phyloP scores from a whole-genome alignment of 2,888 invertebrate genomes.

The Dermolepida albohirtum region DNA sequence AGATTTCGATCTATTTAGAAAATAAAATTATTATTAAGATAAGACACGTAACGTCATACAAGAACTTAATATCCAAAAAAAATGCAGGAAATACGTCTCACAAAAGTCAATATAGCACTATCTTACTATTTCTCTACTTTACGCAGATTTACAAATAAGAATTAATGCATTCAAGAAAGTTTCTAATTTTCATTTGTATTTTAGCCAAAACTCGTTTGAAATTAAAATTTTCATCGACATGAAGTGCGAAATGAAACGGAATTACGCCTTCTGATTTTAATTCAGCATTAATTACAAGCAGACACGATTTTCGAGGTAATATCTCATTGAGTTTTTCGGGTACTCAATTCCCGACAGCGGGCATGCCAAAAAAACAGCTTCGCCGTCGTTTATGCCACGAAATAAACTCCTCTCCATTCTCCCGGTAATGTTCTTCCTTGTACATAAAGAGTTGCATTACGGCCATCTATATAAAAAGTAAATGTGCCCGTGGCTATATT shows the following conservation, averaged over 20 bases:
- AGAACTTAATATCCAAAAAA: no score
- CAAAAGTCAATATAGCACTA: no score
- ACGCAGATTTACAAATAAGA: no score
- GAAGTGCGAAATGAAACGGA: conserved; percentile 46
- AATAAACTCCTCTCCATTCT: conserved; percentile 38
- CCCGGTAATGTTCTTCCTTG: conserved; percentile 55
- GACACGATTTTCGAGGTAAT: conserved; percentile 42
- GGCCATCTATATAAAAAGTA: conserved; percentile 49
- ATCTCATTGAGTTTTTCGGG: conserved; percentile 9
- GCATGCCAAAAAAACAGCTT: conserved; percentile 24
- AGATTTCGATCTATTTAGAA: no score
- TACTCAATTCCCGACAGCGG: conserved; percentile 1
- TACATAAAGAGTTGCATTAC: conserved; percentile 68
- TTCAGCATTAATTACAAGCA: conserved; percentile 51
- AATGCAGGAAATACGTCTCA: no score
- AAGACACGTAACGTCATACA: no score
- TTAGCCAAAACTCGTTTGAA: conserved; percentile 9
- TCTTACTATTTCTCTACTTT: no score
- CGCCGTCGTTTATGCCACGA: conserved; percentile 3
- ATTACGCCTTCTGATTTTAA: conserved; percentile 52
- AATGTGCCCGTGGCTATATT: conserved; percentile 48
- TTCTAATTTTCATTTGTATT: no score
- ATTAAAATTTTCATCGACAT: conserved; percentile 40
- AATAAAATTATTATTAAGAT: no score
- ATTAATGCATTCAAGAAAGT: no score